Conservation (phyloP, 2,888 invertebrate genomes). For the Zeuzera pyrina region DNA sequence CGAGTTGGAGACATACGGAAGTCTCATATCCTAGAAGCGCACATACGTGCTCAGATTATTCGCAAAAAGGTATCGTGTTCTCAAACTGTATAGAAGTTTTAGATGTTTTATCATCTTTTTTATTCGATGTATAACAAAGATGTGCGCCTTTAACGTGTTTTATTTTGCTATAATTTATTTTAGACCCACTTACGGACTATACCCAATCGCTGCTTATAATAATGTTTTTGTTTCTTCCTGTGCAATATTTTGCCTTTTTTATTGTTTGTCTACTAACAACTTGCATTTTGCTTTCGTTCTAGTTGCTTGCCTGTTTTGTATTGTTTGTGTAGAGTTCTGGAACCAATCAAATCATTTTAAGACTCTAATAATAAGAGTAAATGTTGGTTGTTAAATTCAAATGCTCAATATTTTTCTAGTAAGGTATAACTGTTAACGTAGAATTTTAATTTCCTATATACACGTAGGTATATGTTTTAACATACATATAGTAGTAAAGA, state of each 20-base stretch:
- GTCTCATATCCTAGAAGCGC: constrained; percentile 97
- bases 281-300: too few relatives aligned
- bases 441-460: too few relatives aligned
- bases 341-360: too few relatives aligned
- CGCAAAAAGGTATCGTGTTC: constrained; percentile 82
- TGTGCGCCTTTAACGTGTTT: constrained; percentile 5
- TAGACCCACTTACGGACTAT: constrained; percentile 57
- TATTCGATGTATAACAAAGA: too few relatives aligned
- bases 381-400: too few relatives aligned
- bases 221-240: constrained; percentile 7
- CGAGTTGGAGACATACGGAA: constrained; percentile 97
- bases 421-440: too few relatives aligned
- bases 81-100: constrained; percentile 5
- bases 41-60: constrained; percentile 95
- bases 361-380: too few relatives aligned
- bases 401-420: too few relatives aligned
- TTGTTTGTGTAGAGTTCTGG: constrained; percentile 15
- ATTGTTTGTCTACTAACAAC: constrained; percentile 4
- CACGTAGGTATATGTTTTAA: too few relatives aligned
- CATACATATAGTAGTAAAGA: too few relatives aligned
- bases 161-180: constrained; percentile 17
- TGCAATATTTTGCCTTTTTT: constrained; percentile 8
- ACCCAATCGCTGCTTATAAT: constrained; percentile 12
- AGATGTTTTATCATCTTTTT: constrained; percentile 4
- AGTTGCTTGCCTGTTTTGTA: too few relatives aligned